Evolutionary conservation across 2,113 vertebrate genomes (phyloP).

Genomic region (Vulpes ferrilata): DNA sequence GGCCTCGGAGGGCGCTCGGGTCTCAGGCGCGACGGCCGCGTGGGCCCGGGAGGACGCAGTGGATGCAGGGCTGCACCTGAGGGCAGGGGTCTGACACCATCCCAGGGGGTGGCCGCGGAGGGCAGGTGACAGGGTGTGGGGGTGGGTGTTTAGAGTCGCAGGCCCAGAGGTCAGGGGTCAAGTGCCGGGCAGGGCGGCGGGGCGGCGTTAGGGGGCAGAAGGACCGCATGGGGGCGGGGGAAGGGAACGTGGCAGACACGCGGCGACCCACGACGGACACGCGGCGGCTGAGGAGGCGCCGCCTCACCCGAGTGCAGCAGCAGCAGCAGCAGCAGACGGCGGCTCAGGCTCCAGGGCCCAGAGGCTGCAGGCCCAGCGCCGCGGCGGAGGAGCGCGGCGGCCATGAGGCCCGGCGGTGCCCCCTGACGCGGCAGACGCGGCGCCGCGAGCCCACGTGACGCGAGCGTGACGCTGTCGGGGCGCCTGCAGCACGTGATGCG

Average conservation of each 20-base stretch:
- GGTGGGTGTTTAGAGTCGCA: not conserved
- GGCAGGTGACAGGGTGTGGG: fast-evolving
- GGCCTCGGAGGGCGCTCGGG: fast-evolving
- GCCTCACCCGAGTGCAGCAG: slow-evolving; percentile 37
- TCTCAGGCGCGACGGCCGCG: fast-evolving
- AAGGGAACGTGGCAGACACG: not conserved
- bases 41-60: not conserved
- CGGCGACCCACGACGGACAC: not conserved
- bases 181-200: not conserved
- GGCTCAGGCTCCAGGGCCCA: not conserved
- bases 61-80: too few species aligned
- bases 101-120: fast-evolving
- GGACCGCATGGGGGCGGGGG: fast-evolving
- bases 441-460: not conserved
- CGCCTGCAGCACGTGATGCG: not conserved
- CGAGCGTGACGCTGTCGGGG: not conserved
- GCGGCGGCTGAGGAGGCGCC: fast-evolving
- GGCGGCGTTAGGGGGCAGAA: not conserved
- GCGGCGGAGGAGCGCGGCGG: fast-evolving
- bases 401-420: not conserved
- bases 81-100: not conserved
- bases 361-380: not conserved
- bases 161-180: fast-evolving
- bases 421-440: not conserved
- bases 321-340: not conserved